Percentiles rank a stretch among this genome's conserved stretches.
Evolutionary conservation across 2,113 vertebrate genomes (phyloP).

Genomic region (Cyprinus carpio): DNA sequence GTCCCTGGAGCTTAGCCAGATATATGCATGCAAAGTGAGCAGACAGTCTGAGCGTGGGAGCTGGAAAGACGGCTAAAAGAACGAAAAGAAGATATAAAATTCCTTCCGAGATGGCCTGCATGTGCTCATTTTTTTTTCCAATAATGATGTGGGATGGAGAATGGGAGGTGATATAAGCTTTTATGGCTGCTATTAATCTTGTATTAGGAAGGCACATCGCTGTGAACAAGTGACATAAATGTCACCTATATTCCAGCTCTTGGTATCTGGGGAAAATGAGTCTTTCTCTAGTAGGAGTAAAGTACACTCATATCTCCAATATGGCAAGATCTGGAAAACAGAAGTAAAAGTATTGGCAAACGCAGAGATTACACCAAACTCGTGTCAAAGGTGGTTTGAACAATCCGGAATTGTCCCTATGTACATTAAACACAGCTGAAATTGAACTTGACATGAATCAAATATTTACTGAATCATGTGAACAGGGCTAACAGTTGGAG

Average conservation of each 20-base stretch:
- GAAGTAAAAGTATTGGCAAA: background rate
- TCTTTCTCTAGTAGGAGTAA: slow-evolving; percentile 23
- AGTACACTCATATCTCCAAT: slow-evolving; percentile 51
- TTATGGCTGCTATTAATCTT: slow-evolving; percentile 60
- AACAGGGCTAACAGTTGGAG: background rate
- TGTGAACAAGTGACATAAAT: slow-evolving; percentile 54
- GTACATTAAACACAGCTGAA: background rate
- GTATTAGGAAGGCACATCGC: slow-evolving; percentile 50
- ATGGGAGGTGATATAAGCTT: slow-evolving; percentile 55
- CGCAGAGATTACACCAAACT: background rate
- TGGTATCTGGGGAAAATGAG: slow-evolving; percentile 55
- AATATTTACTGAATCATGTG: background rate
- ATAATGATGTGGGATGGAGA: slow-evolving; percentile 57
- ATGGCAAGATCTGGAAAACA: background rate
- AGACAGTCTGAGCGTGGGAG: background rate
- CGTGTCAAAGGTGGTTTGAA: background rate
- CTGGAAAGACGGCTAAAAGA: background rate
- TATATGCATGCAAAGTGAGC: slow-evolving; percentile 31
- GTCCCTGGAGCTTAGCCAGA: slow-evolving; percentile 45
- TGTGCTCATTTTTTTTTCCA: slow-evolving; percentile 44
- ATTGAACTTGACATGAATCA: background rate
- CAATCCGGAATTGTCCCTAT: background rate
- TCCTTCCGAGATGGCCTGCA: background rate
- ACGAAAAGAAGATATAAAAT: background rate
- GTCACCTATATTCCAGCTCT: slow-evolving; percentile 49